phyloP scores from a whole-genome alignment of 2,888 invertebrate genomes.

The Xylophagus ater region DNA sequence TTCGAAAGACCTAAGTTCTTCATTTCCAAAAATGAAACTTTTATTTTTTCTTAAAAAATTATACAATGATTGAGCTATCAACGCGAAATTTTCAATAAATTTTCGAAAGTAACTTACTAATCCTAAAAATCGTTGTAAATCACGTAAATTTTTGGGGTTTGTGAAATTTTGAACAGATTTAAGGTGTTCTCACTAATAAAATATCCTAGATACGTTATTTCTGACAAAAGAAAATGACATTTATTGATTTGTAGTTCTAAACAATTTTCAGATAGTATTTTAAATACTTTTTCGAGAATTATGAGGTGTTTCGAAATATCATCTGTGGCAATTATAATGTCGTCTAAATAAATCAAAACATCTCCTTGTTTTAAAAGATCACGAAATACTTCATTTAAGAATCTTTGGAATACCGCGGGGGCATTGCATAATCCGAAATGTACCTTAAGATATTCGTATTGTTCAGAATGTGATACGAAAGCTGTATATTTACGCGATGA shows the following conservation, averaged over 20 bases:
- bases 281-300: background rate
- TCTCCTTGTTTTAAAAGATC: slow-evolving; percentile 9
- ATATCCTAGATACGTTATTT: background rate
- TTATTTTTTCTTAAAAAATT: no score
- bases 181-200: background rate
- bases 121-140: slow-evolving; percentile 6
- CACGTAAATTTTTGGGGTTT: no score
- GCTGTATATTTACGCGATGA: slow-evolving; percentile 16
- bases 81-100: no score
- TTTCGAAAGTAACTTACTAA: slow-evolving; percentile 5
- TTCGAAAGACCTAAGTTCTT: slow-evolving; percentile 8
- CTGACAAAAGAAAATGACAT: background rate
- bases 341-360: slow-evolving; percentile 19
- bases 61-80: no score
- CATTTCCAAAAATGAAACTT: background rate
- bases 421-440: slow-evolving; percentile 16
- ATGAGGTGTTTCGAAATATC: background rate
- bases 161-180: background rate
- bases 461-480: slow-evolving; percentile 17
- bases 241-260: background rate
- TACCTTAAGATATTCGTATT: slow-evolving; percentile 14
- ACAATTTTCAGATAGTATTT: background rate
- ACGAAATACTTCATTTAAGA: slow-evolving; percentile 15
- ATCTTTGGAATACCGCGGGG: slow-evolving; percentile 15
- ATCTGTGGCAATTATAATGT: background rate